A percentile compares a stretch with the other conserved stretches of the same genome.
phyloP scores from a whole-genome alignment of 2,113 vertebrate genomes.

The Myrmophylax atrothorax region DNA sequence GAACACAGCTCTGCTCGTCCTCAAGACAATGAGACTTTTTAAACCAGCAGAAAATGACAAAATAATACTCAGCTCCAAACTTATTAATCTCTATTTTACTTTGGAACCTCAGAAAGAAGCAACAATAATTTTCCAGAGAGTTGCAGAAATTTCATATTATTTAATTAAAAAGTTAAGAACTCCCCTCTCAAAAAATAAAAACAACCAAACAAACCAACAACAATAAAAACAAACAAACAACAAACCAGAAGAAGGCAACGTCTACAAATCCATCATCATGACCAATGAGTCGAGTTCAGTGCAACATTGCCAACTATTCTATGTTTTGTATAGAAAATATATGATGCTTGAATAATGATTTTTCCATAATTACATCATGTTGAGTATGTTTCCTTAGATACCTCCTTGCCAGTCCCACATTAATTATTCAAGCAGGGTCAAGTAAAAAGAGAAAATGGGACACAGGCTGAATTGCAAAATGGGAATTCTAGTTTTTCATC shows the following conservation, averaged over 20 bases:
- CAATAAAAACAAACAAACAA: too few species aligned
- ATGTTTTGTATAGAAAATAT: neutral
- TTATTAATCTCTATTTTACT: neutral
- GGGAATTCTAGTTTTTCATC: conserved; percentile 23
- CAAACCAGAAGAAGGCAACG: neutral
- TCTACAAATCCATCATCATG: neutral
- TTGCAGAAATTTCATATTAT: neutral
- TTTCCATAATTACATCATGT: neutral
- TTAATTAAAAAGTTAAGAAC: neutral
- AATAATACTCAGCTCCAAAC: neutral
- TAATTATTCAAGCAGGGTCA: conserved; percentile 44
- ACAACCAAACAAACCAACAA: too few species aligned
- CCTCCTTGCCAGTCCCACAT: neutral
- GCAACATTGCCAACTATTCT: neutral
- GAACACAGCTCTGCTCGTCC: neutral
- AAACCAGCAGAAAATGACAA: neutral
- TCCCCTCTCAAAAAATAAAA: rapidly evolving
- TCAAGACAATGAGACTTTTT: neutral
- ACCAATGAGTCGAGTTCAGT: neutral
- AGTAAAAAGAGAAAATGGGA: conserved; percentile 47
- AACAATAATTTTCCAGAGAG: neutral
- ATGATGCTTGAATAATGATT: neutral
- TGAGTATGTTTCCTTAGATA: neutral
- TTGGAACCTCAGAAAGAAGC: neutral
- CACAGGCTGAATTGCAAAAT: neutral